A percentile compares a stretch with the other conserved stretches of the same genome.
Conservation (phyloP, 2,797 vertebrate species). For the Gephyroberyx darwinii region DNA sequence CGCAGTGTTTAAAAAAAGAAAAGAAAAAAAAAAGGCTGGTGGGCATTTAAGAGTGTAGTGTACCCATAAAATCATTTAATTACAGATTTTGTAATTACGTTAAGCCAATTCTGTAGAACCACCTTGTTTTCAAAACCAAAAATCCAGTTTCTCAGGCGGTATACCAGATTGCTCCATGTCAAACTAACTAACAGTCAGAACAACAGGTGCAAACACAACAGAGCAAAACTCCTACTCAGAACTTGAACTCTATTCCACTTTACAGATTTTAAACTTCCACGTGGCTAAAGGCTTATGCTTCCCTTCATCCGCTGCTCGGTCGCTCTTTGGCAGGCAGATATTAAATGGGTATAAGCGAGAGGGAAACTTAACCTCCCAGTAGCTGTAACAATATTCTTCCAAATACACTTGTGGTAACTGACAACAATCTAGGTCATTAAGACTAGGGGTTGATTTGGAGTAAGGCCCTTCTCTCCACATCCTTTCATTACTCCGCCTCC, state of each 20-base stretch:
- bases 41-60: conserved; percentile 15
- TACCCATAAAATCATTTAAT: conserved; percentile 7
- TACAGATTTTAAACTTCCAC: conserved; percentile 26
- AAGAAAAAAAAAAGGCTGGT: not conserved
- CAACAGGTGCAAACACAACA: conserved; percentile 38
- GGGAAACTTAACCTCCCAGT: not conserved
- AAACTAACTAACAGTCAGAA: conserved; percentile 14
- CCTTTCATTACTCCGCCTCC: conserved; percentile 57
- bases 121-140: conserved; percentile 7
- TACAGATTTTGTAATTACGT: conserved; percentile 37
- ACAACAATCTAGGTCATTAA: conserved; percentile 40
- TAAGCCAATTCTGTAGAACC: conserved; percentile 31
- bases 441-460: conserved; percentile 34
- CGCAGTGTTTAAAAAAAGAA: not conserved
- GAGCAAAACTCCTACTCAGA: conserved; percentile 17
- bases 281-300: not conserved
- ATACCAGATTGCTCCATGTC: conserved; percentile 2
- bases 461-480: conserved; percentile 45
- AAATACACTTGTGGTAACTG: not conserved
- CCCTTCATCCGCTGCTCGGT: not conserved
- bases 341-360: not conserved
- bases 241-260: conserved; percentile 25
- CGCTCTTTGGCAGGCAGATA: not conserved
- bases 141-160: conserved; percentile 11
- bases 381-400: not conserved